phyloP scores from a whole-genome alignment of 2,113 vertebrate species.

The Tapirus terrestris region DNA sequence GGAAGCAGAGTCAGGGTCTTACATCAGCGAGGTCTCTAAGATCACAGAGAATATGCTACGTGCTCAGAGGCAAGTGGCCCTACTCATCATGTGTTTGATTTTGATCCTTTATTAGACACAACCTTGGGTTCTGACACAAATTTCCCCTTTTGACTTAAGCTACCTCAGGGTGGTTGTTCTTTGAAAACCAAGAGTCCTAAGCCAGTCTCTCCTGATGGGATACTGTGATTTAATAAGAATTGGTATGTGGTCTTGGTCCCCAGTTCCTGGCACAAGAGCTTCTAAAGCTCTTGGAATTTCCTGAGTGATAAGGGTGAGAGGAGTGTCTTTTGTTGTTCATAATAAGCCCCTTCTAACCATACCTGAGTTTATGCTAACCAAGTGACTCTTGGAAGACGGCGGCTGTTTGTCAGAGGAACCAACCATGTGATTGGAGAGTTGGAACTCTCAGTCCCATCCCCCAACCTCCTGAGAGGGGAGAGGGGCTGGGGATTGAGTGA shows the following conservation, averaged over 20 bases:
- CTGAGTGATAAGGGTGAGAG: not conserved
- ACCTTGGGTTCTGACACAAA: not conserved
- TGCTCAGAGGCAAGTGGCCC: not conserved
- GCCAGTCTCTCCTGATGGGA: not conserved
- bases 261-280: not conserved
- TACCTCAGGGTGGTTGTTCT: not conserved
- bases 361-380: not conserved
- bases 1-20: not conserved
- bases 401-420: not conserved
- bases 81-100: not conserved
- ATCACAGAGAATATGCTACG: not conserved
- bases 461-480: not conserved
- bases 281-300: not conserved
- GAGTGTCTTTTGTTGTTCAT: not conserved
- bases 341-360: not conserved
- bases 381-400: not conserved
- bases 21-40: not conserved
- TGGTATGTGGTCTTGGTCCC: not conserved
- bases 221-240: not conserved
- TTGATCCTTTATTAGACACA: not conserved
- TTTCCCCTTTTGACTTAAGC: not conserved
- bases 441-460: not conserved
- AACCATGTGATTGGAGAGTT: not conserved
- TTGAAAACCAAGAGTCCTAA: not conserved
- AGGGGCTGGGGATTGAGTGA: not conserved